A percentile compares a stretch with the other conserved stretches of the same genome.
Conservation (phyloP, 1,140 invertebrate species). For the Laupala kohalensis region DNA sequence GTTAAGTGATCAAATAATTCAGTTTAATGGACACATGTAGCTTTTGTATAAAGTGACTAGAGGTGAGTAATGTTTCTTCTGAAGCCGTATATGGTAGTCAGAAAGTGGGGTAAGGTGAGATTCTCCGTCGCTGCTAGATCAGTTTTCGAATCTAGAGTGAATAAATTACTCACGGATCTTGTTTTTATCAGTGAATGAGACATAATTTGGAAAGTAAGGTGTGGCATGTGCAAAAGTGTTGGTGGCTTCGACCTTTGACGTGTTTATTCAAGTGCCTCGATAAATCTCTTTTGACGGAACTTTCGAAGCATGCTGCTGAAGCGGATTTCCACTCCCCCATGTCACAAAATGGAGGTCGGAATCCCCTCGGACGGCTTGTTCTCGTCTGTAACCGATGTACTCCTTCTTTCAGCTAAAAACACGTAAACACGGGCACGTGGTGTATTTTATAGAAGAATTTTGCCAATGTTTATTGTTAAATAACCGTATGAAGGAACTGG, state of each 20-base stretch:
- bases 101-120: conserved; percentile 15
- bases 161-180: conserved; percentile 11
- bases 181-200: conserved; percentile 4
- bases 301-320: conserved; percentile 32
- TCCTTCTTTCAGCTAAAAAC: background rate
- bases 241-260: background rate
- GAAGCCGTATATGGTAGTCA: conserved; percentile 15
- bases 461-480: background rate
- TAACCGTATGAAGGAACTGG: background rate
- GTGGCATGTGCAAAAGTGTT: conserved; percentile 1
- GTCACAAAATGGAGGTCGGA: conserved; percentile 39
- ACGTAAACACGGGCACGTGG: background rate
- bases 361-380: conserved; percentile 9
- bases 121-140: conserved; percentile 16
- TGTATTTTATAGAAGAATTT: background rate
- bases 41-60: conserved; percentile 7
- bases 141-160: conserved; percentile 16
- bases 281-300: conserved; percentile 28
- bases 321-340: conserved; percentile 39
- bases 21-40: conserved; percentile 10
- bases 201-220: too few relatives aligned
- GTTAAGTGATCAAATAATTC: conserved; percentile 17
- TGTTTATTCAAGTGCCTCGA: background rate
- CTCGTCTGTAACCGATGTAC: background rate
- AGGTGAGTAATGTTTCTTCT: conserved; percentile 6